phyloP scores from a whole-genome alignment of 2,113 vertebrate species.

The Melozone crissalis region DNA sequence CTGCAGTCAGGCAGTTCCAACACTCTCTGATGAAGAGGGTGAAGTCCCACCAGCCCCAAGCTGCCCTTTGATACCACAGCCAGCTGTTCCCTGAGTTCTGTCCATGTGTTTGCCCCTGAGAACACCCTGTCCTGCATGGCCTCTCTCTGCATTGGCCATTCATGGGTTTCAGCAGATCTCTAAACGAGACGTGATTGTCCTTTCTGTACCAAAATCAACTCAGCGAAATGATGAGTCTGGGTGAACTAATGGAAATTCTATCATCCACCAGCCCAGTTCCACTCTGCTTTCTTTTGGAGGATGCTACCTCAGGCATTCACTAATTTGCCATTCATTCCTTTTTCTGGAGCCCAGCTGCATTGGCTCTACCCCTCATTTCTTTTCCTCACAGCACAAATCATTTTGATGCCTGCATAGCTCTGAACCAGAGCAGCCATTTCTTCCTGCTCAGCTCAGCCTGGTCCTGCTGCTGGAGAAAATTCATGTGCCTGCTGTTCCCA shows the following conservation, averaged over 20 bases:
- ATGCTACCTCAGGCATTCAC: background rate
- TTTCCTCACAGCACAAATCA: background rate
- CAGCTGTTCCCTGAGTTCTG: background rate
- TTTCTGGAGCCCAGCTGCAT: background rate
- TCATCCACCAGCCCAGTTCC: background rate
- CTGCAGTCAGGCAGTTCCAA: background rate
- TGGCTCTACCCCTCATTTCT: background rate
- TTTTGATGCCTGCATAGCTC: background rate
- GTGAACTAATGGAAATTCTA: background rate
- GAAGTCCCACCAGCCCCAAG: background rate
- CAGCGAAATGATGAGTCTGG: background rate
- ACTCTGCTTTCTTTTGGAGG: background rate
- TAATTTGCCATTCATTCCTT: background rate
- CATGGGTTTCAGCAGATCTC: background rate
- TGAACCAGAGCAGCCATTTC: slow-evolving; percentile 1
- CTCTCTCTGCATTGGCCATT: background rate
- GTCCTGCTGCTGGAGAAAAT: slow-evolving; percentile 17
- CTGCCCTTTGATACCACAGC: background rate
- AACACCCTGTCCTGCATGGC: background rate
- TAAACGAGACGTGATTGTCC: rapidly evolving
- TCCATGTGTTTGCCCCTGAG: too few species aligned
- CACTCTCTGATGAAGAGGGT: too few species aligned
- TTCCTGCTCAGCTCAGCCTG: background rate
- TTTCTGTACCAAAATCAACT: background rate
- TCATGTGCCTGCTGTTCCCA: background rate